Conservation (phyloP, 2,113 vertebrate genomes). For the Elgaria multicarinata region DNA sequence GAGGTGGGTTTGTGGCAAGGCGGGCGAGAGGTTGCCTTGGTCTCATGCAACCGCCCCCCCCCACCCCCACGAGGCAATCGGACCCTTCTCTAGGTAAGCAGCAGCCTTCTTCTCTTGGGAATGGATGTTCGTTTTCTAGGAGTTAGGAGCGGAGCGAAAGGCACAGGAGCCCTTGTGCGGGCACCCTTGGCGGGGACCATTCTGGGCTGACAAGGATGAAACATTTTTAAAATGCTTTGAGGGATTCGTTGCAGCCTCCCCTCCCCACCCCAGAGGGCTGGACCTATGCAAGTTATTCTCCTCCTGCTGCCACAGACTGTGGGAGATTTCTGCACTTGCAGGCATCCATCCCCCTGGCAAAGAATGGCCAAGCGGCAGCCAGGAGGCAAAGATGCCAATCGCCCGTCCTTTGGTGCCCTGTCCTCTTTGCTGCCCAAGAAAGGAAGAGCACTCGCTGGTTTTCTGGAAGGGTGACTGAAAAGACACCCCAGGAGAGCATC, state of each 20-base stretch:
- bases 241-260: not conserved
- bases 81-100: slow-evolving; percentile 50
- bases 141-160: not conserved
- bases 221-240: not conserved
- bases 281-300: fast-evolving
- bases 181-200: not conserved
- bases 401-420: not conserved
- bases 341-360: not conserved
- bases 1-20: not conserved
- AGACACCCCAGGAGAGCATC: not conserved
- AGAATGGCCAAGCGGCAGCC: not conserved
- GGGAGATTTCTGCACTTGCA: not conserved
- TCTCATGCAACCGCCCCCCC: no score
- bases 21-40: not conserved
- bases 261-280: not conserved
- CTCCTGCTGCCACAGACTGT: not conserved
- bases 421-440: not conserved
- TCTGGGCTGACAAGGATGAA: fast-evolving
- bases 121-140: not conserved
- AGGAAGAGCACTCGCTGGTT: fast-evolving
- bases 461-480: not conserved
- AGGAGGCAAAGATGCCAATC: not conserved
- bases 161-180: not conserved
- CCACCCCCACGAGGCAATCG: not conserved
- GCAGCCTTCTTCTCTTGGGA: not conserved